Conservation (phyloP, 2,888 invertebrate genomes). For the Osmoderma eremita region DNA sequence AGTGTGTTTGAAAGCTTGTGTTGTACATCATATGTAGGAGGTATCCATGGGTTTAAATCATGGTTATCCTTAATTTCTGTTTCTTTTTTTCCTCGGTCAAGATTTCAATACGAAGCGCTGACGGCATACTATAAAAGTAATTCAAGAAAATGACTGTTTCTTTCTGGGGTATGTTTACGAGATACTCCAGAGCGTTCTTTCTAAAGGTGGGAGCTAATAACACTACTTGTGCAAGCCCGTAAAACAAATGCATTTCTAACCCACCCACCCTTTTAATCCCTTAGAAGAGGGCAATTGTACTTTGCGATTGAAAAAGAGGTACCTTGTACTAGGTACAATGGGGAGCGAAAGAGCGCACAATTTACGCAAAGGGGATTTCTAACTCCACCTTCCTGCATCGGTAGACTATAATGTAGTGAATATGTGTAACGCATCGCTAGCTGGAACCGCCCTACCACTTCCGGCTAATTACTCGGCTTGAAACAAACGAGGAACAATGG, state of each 20-base stretch:
- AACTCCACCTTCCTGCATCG: slow-evolving; percentile 56
- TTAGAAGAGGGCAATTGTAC: slow-evolving; percentile 43
- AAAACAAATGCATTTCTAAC: slow-evolving; percentile 4
- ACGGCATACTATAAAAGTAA: no score
- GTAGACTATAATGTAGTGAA: slow-evolving; percentile 55
- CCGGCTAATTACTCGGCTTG: slow-evolving; percentile 60
- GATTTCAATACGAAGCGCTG: no score
- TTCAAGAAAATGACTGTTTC: no score
- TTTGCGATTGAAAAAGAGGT: slow-evolving; percentile 43
- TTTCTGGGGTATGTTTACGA: background rate
- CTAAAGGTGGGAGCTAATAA: slow-evolving; percentile 6
- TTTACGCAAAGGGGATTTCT: slow-evolving; percentile 45
- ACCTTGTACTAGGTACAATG: slow-evolving; percentile 14
- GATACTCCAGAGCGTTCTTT: background rate
- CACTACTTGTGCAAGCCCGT: background rate
- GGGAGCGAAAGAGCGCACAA: slow-evolving; percentile 14
- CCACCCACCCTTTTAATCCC: slow-evolving; percentile 7
- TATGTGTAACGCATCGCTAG: slow-evolving; percentile 56
- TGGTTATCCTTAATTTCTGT: no score
- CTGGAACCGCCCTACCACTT: slow-evolving; percentile 59
- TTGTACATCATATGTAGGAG: no score
- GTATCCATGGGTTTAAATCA: no score
- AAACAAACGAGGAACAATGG: slow-evolving; percentile 59
- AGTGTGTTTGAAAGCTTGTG: no score
- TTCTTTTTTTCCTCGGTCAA: no score